Conservation (phyloP, 1,140 invertebrate species). For the Druon quercuslanigerum region DNA sequence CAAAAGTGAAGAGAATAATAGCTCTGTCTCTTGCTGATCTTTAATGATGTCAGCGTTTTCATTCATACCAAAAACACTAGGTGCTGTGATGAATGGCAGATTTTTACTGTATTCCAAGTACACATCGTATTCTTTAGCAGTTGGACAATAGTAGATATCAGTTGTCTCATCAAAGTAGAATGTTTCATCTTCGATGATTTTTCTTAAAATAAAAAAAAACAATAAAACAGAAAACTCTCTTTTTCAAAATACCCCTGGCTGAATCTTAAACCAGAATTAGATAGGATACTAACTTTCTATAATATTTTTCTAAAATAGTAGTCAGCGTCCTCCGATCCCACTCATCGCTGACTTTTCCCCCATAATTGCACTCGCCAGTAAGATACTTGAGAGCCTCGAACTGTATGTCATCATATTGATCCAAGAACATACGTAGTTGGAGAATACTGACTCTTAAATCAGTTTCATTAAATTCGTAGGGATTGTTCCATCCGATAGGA, state of each 20-base stretch:
- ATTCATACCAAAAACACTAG: constrained; percentile 94
- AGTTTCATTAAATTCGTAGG: constrained; percentile 97
- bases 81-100: constrained; percentile 87
- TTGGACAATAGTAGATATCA: constrained; percentile 84
- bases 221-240: neutral
- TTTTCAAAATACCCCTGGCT: neutral
- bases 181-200: constrained; percentile 58
- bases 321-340: constrained; percentile 93
- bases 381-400: constrained; percentile 93
- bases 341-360: constrained; percentile 95
- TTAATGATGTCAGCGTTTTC: constrained; percentile 96
- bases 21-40: constrained; percentile 91
- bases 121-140: constrained; percentile 83
- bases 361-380: constrained; percentile 97
- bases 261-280: neutral
- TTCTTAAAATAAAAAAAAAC: constrained; percentile 43
- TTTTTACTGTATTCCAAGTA: constrained; percentile 87
- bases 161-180: constrained; percentile 72
- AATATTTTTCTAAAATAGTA: constrained; percentile 90
- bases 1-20: constrained; percentile 87
- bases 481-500: constrained; percentile 95
- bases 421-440: constrained; percentile 92
- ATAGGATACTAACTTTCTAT: constrained; percentile 75
- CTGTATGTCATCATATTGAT: constrained; percentile 90
- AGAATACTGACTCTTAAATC: constrained; percentile 92